A percentile compares a stretch with the other conserved stretches of the same genome.
These are phyloP conservation scores for Hyalella azteca DNA, from an alignment of 2,888 invertebrate genomes.

Conservation along the genomic window DNA sequence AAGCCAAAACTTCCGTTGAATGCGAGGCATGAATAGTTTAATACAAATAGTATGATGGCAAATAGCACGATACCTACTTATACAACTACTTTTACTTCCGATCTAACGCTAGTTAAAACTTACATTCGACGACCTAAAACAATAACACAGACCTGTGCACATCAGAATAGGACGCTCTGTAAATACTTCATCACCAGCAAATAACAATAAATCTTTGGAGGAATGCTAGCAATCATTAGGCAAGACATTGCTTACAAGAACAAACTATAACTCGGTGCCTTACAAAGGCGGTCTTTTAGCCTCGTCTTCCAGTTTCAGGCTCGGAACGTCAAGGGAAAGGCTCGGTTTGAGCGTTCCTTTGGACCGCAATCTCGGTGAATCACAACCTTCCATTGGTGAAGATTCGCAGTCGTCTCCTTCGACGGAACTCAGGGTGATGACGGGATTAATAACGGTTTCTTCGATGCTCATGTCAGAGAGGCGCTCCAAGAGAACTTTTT, in stretches of 20 bases:
- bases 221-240: neutral
- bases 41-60: too few relatives aligned
- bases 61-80: too few relatives aligned
- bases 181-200: neutral
- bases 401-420: conserved; percentile 50
- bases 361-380: conserved; percentile 41
- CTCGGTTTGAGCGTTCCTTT: conserved; percentile 52
- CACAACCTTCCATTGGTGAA: conserved; percentile 24
- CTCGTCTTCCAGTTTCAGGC: conserved; percentile 52
- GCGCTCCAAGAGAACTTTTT: conserved; percentile 56
- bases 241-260: neutral
- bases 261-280: neutral
- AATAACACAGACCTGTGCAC: too few relatives aligned
- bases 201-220: conserved; percentile 27
- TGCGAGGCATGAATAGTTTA: too few relatives aligned
- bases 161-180: too few relatives aligned
- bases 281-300: conserved; percentile 57
- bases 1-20: too few relatives aligned
- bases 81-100: too few relatives aligned
- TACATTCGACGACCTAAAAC: too few relatives aligned
- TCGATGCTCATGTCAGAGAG: conserved; percentile 58
- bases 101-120: too few relatives aligned
- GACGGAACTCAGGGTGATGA: conserved; percentile 57
- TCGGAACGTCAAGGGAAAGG: conserved; percentile 55
- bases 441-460: conserved; percentile 54